Evolutionary conservation across 2,113 vertebrate genomes (phyloP).

Genomic region (Perca fluviatilis): DNA sequence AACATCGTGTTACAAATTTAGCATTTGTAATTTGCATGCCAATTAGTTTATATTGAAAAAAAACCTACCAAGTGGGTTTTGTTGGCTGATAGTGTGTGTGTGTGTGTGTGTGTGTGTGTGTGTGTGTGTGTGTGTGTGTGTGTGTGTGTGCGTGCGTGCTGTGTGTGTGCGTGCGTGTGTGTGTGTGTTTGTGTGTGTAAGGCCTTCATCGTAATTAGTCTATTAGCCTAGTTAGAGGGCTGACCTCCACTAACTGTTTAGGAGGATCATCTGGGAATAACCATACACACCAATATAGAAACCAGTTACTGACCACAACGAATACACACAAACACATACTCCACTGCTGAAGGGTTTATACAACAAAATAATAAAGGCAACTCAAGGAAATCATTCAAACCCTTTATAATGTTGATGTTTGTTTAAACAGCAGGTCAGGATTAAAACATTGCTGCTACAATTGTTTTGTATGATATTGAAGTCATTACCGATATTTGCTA

Average conservation of each 20-base stretch:
- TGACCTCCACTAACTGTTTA: slow-evolving; percentile 66
- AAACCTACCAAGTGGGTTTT: slow-evolving; percentile 43
- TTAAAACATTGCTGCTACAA: neutral
- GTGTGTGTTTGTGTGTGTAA: slow-evolving; percentile 23
- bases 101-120: neutral
- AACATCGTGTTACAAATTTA: slow-evolving; percentile 55
- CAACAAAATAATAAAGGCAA: neutral
- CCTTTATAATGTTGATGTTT: neutral
- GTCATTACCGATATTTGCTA: neutral
- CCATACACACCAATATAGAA: slow-evolving; percentile 54
- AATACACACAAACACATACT: slow-evolving; percentile 25
- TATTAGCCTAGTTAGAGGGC: slow-evolving; percentile 71
- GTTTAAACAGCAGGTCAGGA: neutral
- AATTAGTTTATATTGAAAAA: slow-evolving; percentile 61
- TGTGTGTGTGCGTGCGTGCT: neutral
- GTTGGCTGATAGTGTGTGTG: slow-evolving; percentile 7
- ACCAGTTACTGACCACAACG: slow-evolving; percentile 45
- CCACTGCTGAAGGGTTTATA: slow-evolving; percentile 16
- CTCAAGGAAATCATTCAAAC: neutral
- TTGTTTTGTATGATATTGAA: neutral
- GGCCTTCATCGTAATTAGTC: slow-evolving; percentile 68
- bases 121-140: neutral
- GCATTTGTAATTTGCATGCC: slow-evolving; percentile 61
- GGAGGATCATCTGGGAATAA: slow-evolving; percentile 66
- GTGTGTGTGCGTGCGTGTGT: slow-evolving; percentile 18